Conservation (phyloP, 1,140 invertebrate genomes). For the Bactericera cockerelli region DNA sequence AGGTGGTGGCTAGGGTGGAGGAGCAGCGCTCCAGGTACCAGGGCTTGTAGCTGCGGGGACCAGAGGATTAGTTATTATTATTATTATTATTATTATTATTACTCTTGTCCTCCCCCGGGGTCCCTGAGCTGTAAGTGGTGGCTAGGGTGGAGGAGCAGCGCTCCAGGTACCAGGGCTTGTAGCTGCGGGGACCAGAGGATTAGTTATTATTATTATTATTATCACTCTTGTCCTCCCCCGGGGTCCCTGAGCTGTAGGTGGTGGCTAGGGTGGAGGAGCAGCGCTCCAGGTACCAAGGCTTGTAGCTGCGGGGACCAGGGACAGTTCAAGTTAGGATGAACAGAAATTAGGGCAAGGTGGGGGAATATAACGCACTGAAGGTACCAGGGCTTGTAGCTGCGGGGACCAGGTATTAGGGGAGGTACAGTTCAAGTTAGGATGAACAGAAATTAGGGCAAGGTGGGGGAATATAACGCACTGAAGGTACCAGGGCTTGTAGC, state of each 20-base stretch:
- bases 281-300: constrained; percentile 97
- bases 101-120: constrained; percentile 81
- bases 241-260: constrained; percentile 90
- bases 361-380: too few species aligned
- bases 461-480: too few species aligned
- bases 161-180: constrained; percentile 95
- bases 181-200: constrained; percentile 30
- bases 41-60: constrained; percentile 53
- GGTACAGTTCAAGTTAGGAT: too few species aligned
- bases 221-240: constrained; percentile 82
- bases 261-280: constrained; percentile 91
- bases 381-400: too few species aligned
- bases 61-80: too few species aligned
- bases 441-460: too few species aligned
- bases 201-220: too few species aligned
- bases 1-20: constrained; percentile 88
- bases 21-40: constrained; percentile 98
- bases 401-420: too few species aligned
- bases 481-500: too few species aligned
- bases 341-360: too few species aligned
- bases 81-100: too few species aligned
- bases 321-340: too few species aligned
- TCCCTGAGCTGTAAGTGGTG: constrained; percentile 90
- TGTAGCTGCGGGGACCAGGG: constrained; percentile 37
- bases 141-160: constrained; percentile 93